Base-by-base conservation (phyloP, 2,113 vertebrate species). In the Otolemur garnettii region DNA sequence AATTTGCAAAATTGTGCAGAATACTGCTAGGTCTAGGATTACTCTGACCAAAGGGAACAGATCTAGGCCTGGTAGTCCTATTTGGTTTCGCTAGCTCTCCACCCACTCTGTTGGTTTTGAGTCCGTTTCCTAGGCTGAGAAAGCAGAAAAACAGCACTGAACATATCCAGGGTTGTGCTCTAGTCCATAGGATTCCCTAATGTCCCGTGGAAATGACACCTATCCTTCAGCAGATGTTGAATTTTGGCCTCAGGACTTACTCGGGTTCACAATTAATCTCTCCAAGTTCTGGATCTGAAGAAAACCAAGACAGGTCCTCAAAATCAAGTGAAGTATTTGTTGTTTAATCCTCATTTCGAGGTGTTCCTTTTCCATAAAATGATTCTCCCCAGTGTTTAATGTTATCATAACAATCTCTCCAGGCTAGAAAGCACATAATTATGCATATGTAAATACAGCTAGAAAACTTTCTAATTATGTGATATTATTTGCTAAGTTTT, bases 311-410 rank as follows among this genome's bases (percentile, higher is more conserved):
- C 7, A 81, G 21, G n/a, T 62, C 50, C 38, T 85, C 24, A 72
- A 24, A 96, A 38, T 81, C 79, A 66, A 91, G 42, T 35, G 15
- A 64, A 71, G 21, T 35, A 85, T 42, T 88, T 85, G 57, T 74
- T 91, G 19, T 60, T 93, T 79, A 95, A 68, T 71, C n/a, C 11
- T 85, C 78, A 68, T 91, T 95, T 91, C 35, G 60, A 87, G 28
- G 0, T 87, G 24, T 72, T 91, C 62, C 50, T 97, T 91, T 91
- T 74, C 66, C 74, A 95, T 62, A 93, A 66, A 97, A 75, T 68
- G 6, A 82, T 57, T 94, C 75, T 60, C 24, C n/a, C 57, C 5
- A 13, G 62, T 95, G 35, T 96, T 94, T 84, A 83, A 71, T 71
- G 24, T 59, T 85, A 68, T 88, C n/a, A 22, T 57, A 83, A 83